These are phyloP conservation scores for Scartelaos histophorus DNA, from an alignment of 2,113 vertebrate genomes.

Conservation along the genomic window DNA sequence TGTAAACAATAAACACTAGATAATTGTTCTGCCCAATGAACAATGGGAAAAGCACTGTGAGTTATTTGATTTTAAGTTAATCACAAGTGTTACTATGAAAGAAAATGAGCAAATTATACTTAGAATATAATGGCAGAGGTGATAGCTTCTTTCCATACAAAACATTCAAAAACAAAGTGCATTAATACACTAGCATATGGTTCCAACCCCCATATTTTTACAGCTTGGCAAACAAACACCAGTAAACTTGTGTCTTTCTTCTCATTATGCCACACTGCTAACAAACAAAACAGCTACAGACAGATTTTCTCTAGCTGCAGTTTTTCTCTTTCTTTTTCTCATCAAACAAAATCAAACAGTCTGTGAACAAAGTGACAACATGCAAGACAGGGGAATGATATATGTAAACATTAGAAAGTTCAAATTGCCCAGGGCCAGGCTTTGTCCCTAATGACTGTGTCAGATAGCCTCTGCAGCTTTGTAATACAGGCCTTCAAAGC, in stretches of 20 bases:
- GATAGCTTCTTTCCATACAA: neutral
- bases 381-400: neutral
- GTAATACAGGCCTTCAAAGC: neutral
- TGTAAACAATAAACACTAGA: neutral
- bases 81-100: neutral
- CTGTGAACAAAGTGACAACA: neutral
- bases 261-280: neutral
- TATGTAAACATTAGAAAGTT: slow-evolving; percentile 5
- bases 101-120: neutral
- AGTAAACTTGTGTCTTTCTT: neutral
- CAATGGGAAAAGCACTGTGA: too few relatives aligned
- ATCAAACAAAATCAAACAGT: slow-evolving; percentile 4
- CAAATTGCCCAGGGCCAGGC: slow-evolving; percentile 2
- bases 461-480: neutral
- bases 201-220: neutral
- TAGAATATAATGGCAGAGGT: neutral
- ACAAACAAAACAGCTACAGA: neutral
- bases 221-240: neutral
- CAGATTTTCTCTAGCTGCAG: neutral
- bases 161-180: neutral
- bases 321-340: too few relatives aligned
- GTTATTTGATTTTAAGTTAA: neutral
- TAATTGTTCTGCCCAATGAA: neutral
- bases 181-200: neutral
- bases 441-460: slow-evolving; percentile 7